These are phyloP conservation scores for Myotis planiceps DNA, from an alignment of 2,797 vertebrate species.

Conservation along the genomic window DNA sequence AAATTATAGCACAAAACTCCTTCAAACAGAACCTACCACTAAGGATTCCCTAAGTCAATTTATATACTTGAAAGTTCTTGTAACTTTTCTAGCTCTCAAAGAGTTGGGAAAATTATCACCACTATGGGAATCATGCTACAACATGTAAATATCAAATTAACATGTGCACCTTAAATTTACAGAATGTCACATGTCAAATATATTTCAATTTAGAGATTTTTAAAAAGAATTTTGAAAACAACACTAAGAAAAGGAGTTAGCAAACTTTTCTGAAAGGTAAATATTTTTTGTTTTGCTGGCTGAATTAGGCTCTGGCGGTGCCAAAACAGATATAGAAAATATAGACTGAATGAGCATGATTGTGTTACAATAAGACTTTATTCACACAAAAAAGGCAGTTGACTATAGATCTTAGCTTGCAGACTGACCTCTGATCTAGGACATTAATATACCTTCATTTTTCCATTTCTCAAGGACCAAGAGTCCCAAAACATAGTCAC, in stretches of 20 bases:
- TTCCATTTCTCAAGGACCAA: background rate
- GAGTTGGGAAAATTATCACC: background rate
- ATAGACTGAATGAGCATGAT: background rate
- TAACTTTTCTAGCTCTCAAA: background rate
- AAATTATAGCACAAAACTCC: constrained; percentile 22
- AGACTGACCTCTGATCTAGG: background rate
- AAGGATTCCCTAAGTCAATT: background rate
- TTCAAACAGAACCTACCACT: background rate
- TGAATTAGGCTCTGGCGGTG: background rate
- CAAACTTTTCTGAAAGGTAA: background rate
- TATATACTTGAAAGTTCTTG: background rate
- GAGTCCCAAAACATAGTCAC: background rate
- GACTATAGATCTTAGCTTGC: background rate
- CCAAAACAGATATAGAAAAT: background rate
- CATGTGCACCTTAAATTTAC: background rate
- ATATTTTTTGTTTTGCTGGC: background rate
- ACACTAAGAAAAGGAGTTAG: background rate
- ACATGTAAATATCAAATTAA: background rate
- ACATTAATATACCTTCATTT: background rate
- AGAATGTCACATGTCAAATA: background rate
- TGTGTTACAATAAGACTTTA: background rate
- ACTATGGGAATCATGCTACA: background rate
- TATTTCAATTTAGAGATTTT: background rate
- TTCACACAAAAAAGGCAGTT: background rate
- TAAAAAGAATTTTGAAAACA: background rate